Base-by-base conservation (phyloP, 2,113 vertebrate species). In the Himantopus leucocephalus region DNA sequence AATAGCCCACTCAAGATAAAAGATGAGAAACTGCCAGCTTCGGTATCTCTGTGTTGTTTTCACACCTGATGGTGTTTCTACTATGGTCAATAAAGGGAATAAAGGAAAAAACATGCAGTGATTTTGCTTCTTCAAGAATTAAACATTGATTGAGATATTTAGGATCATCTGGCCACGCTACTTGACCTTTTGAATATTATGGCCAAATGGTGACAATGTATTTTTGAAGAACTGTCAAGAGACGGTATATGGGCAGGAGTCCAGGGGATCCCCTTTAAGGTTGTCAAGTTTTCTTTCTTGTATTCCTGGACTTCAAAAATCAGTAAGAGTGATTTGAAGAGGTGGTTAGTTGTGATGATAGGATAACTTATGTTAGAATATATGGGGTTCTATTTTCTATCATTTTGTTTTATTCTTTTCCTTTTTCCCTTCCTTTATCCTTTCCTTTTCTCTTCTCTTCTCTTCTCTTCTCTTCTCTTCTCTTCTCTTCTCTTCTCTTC, bases 131-230 rank as follows among this genome's bases (percentile, higher is more conserved):
- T 56, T 92, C 45, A 66, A 35, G 27, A 66, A 70, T 34, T 43
- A 81, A 75, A 52, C 12, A 32, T 3, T 2, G n/a, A 16, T 26
- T 5, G 29, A 30, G 16, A 5, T 52, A 8, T 35, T 66, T 66
- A 55, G 22, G 5, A 22, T 50, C 26, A 60, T 7, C 70, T 82
- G 47, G 7, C 16, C 17, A 5, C n/a, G 12, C 16, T 48, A 7
- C 13, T 2, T 78, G 58, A 22, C 21, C n/a, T 45, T 78, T 68
- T 39, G n/a, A 72, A n/a, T 68, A 39, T 63, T 60, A 22, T 22
- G 32, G 39, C 14, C 4, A 2, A 82, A 50, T 15, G 35, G 15
- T 15, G 43, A 17, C 75, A 62, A 20, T 0, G 1, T 9, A 5
- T 23, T 43, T 73, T 53, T 63, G 39, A 39, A 76, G 63, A 58